Evolutionary conservation across 2,888 invertebrate genomes (phyloP), one percentile per base, ranked within the genome.

Genomic region (Amorpha juglandis): DNA sequence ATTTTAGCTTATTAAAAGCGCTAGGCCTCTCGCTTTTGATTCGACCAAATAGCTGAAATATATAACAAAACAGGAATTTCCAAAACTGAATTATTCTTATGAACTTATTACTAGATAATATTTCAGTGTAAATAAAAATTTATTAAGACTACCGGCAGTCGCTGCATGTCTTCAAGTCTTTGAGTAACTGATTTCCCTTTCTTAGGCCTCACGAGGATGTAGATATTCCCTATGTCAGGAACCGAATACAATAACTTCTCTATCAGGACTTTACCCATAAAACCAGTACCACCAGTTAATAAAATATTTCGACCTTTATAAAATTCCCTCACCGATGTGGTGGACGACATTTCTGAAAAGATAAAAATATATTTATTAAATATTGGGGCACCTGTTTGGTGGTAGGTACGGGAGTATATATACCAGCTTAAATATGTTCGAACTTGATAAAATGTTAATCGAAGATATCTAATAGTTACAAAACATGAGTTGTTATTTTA

Each of bases 1-100:
- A 94, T 71, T 95, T 93, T n/a, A 98, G 83, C 89, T 98, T 98
- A 70, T 95, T 95, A 7, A 97, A 82, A 1, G 94, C 92, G 1
- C 94, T 88, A 0, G 97, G 96, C 33, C 95, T 94, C 66, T 95
- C 86, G 53, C 94, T 94, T 70, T 94, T 92, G 33, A 97, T 84
- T 64, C 97, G 94, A 72, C 95, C 94, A 78, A 97, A 97, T 78
- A 96, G 82, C 97, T 97, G 86, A 27, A 90, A 27, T 27, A 27
- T 4, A 27, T 27, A 27, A 27, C 27, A 27, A 27, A 27, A 27
- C 27, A 3, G 1, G 27, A 3, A 27, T 27, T 27, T 27, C 27
- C 27, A 27, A 27, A 27, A 86, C 8, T 69, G 52, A 62, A 62
- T 16, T n/a, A n/a, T n/a, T n/a, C n/a, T n/a, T n/a, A 27, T 3